Evolutionary conservation across 2,113 vertebrate genomes (phyloP), one percentile per base, ranked within the genome.

Genomic region (Amphilophus citrinellus): DNA sequence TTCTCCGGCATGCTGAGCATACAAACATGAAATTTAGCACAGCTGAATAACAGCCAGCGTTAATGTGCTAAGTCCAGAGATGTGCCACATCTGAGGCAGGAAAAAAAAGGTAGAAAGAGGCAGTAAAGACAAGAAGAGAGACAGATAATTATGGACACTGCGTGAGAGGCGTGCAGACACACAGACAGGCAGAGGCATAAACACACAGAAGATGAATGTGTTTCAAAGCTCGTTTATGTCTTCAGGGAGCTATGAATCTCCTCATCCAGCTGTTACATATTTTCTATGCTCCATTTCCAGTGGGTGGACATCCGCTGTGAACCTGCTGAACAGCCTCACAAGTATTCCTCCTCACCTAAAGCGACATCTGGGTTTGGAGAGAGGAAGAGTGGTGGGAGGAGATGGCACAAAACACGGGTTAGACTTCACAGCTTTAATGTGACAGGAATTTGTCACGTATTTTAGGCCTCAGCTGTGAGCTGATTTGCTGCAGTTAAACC

Each of bases 201-300:
- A 85, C 77, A 73, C 44, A 35, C 59, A 39, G 63, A 61, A 79
- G 87, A 91, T 73, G 65, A 77, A 79, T 76, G 77, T 22, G 39
- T 42, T 79, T 15, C 11, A n/a, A 4, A 39, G 59, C 63, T 80
- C 10, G 1, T 81, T 71, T 6, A 18, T 79, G 85, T 88, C 90
- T 86, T 13, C 0, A n/a, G 86, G 85, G 87, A 86, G 39, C 50
- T 3, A 35, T 82, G 80, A 61, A 86, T 78, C 84, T 91, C 84
- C 79, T 86, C 86, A 35, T 82, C 90, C 90, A 88, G 81, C 83
- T 88, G 88, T 62, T 88, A 1, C 77, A 73, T 57, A 35, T 88
- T 84, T n/a, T 32, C 77, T 13, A 42, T 9, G 79, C 84, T 80
- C 44, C 73, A 27, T 50, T 47, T 80, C 56, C 66, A 76, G 63